Evolutionary conservation across 30 jellyfish, hydroid and myxozoan species (phyloP).

Genomic region (Mastigias papua): DNA sequence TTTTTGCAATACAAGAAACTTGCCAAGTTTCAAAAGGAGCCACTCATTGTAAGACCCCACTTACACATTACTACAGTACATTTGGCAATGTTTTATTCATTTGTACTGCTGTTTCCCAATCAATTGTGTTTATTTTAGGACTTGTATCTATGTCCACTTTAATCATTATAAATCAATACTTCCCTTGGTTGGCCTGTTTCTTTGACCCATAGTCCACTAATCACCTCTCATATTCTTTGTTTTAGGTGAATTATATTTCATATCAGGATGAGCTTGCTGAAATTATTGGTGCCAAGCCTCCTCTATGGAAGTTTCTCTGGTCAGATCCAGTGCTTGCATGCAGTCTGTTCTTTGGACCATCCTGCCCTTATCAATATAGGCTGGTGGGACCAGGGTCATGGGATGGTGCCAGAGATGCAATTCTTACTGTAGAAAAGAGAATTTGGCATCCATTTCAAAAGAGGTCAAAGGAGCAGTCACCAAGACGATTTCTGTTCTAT

Average conservation of each 20-base stretch:
- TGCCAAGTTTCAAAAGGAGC: constrained; percentile 28
- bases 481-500: neutral
- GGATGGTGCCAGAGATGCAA: constrained; percentile 93
- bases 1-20: constrained; percentile 2
- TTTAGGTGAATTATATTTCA: constrained; percentile 55
- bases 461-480: neutral
- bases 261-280: constrained; percentile 92
- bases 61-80: neutral
- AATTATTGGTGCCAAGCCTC: constrained; percentile 79
- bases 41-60: constrained; percentile 25
- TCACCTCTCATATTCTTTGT: neutral
- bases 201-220: neutral
- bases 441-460: constrained; percentile 50
- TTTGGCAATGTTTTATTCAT: neutral
- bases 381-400: constrained; percentile 87
- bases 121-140: neutral
- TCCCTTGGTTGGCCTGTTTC: no score
- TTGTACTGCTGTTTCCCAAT: neutral
- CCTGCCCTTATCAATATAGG: constrained; percentile 84
- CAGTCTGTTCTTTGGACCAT: constrained; percentile 67
- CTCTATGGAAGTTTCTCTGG: constrained; percentile 49
- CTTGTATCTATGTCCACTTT: no score
- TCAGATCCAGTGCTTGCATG: constrained; percentile 87
- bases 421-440: constrained; percentile 52
- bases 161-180: no score